Percentiles rank a stretch among this genome's conserved stretches.
These are phyloP conservation scores for Panurus biarmicus DNA, from an alignment of 2,113 vertebrate species.

Conservation along the genomic window DNA sequence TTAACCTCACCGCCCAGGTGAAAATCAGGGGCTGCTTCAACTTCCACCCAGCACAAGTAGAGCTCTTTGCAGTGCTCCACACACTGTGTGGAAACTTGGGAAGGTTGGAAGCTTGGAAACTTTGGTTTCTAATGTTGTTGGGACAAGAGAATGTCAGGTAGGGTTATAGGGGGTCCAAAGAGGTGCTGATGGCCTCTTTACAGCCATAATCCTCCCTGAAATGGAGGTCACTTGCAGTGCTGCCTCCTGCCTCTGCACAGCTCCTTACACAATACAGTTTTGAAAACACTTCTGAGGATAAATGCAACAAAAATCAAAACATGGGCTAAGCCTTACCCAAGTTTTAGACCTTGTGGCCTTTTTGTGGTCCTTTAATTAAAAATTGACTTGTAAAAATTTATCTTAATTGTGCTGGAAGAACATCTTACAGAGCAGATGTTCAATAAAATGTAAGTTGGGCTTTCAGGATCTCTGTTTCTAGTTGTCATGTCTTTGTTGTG, in stretches of 20 bases:
- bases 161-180: neutral
- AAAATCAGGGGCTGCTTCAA: neutral
- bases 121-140: neutral
- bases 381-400: neutral
- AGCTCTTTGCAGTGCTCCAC: neutral
- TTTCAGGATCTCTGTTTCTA: neutral
- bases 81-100: too few species aligned
- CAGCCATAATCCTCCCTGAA: neutral
- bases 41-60: neutral
- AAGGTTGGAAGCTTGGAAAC: neutral
- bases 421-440: neutral
- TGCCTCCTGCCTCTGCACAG: neutral
- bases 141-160: neutral
- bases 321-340: neutral
- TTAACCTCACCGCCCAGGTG: neutral
- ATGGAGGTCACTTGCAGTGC: neutral
- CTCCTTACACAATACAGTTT: neutral
- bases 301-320: neutral
- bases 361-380: neutral
- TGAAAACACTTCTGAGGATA: neutral
- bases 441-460: neutral
- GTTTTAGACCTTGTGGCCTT: neutral
- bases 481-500: neutral
- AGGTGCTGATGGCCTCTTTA: neutral
- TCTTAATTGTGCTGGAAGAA: neutral